phyloP scores from a whole-genome alignment of 35 echinoderm and acorn worm genomes.

The Apostichopus japonicus region DNA sequence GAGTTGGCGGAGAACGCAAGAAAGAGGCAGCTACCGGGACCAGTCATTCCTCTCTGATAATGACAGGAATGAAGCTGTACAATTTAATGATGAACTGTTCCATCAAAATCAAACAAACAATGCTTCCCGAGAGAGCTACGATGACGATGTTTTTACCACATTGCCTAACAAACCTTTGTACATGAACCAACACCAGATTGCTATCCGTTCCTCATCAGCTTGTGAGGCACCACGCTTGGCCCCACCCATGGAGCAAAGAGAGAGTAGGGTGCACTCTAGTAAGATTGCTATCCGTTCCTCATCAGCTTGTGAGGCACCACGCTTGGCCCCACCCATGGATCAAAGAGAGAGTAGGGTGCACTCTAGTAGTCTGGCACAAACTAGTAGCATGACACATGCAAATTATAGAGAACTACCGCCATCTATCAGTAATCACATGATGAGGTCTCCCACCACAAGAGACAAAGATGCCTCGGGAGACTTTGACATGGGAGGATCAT shows the following conservation, averaged over 20 bases:
- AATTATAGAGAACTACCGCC: conserved; percentile 69
- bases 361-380: conserved; percentile 21
- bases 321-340: not conserved
- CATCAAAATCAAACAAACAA: conserved; percentile 52
- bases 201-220: conserved; percentile 23
- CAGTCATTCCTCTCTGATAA: conserved; percentile 25
- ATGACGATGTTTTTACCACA: conserved; percentile 17
- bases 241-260: not conserved
- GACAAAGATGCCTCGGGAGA: conserved; percentile 85
- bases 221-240: not conserved
- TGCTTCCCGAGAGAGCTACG: not conserved
- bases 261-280: conserved; percentile 13
- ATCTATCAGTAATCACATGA: conserved; percentile 82
- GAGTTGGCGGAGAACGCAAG: conserved; percentile 26
- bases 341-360: conserved; percentile 24
- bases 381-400: conserved; percentile 38
- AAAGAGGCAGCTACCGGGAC: conserved; percentile 10
- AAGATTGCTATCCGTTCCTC: conserved; percentile 40
- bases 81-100: conserved; percentile 28
- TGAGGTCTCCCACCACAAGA: conserved; percentile 71
- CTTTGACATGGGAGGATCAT: conserved; percentile 77
- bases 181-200: conserved; percentile 45
- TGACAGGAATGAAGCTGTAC: not conserved
- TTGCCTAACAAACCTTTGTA: conserved; percentile 21
- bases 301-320: not conserved